Percentiles rank a stretch among this genome's conserved stretches.
Evolutionary conservation across 1,140 invertebrate genomes (phyloP).

Genomic region (Drosophila yakuba): DNA sequence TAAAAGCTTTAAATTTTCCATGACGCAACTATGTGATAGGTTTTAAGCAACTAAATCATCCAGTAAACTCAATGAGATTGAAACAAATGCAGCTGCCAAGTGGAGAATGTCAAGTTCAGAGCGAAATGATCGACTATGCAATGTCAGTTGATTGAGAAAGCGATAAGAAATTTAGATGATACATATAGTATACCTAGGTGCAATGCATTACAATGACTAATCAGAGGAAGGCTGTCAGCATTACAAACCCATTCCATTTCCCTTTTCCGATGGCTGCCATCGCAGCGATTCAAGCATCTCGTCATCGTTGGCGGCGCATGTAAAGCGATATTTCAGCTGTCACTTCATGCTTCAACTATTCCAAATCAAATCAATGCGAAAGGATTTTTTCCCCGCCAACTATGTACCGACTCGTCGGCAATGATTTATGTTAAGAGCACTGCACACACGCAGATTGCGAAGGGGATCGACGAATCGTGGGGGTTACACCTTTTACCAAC

Average conservation of each 20-base stretch:
- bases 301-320: constrained; percentile 61
- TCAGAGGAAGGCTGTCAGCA: constrained; percentile 61
- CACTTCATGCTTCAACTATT: constrained; percentile 80
- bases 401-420: constrained; percentile 29
- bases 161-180: background rate
- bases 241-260: constrained; percentile 8
- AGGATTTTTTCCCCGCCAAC: constrained; percentile 41
- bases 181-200: constrained; percentile 4
- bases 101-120: constrained; percentile 74
- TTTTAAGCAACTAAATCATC: constrained; percentile 43
- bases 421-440: constrained; percentile 80
- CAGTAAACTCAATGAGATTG: constrained; percentile 38
- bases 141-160: constrained; percentile 21
- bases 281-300: constrained; percentile 32
- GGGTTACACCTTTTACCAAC: constrained; percentile 46
- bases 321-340: constrained; percentile 81
- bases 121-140: constrained; percentile 34
- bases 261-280: constrained; percentile 4
- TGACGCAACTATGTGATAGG: background rate
- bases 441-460: constrained; percentile 30
- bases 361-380: constrained; percentile 79
- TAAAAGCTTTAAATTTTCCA: background rate
- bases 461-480: background rate
- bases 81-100: constrained; percentile 31
- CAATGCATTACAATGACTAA: constrained; percentile 52